Base-by-base conservation (phyloP, 2,797 vertebrate genomes). In the Perdix hodgsoniae region DNA sequence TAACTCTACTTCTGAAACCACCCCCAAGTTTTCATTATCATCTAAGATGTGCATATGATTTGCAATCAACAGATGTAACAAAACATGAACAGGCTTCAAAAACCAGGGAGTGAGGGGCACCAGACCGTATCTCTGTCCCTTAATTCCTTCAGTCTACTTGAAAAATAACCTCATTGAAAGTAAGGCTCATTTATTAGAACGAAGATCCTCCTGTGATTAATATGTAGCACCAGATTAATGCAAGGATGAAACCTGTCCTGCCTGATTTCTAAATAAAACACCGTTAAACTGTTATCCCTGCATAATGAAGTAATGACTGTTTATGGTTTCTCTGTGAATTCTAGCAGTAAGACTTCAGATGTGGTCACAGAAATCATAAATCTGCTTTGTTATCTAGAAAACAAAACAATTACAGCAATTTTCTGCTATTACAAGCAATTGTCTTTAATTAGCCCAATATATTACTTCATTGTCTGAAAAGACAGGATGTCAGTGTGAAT, bases 371-470 rank as follows among this genome's bases (percentile, higher is more conserved):
- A 89, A 86, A 86, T 92, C 42, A 69, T 45, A 94, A 82, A 86
- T 57, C 47, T 77, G 61, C 65, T 74, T 90, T 92, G 22, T 85
- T 94, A 90, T 91, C 67, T 74, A 19, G 69, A 84, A 94, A 94
- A 93, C 71, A 94, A 90, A 93, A 59, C 29, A 2, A 93, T 91
- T 88, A 96, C 5, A 93, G 85, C 83, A 74, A 96, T 94, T 90
- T 94, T 94, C 77, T 67, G 67, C 74, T 79, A 96, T 94, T 95
- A 93, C 37, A 71, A 88, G 80, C 86, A 95, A 90, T 90, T 88
- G 77, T 71, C 76, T 93, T 94, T 91, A 94, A 96, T 96, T 93
- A 88, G 22, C 54, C 78, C 56, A 73, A 88, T 81, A 93, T 56
- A 83, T 82, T 86, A 90, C n/a, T 93, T 88, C 70, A 75, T 84